Percentiles rank a stretch among this genome's conserved stretches.
Conservation (phyloP, 92 coral and sea anemone species). For the Phenganax stokvisi region DNA sequence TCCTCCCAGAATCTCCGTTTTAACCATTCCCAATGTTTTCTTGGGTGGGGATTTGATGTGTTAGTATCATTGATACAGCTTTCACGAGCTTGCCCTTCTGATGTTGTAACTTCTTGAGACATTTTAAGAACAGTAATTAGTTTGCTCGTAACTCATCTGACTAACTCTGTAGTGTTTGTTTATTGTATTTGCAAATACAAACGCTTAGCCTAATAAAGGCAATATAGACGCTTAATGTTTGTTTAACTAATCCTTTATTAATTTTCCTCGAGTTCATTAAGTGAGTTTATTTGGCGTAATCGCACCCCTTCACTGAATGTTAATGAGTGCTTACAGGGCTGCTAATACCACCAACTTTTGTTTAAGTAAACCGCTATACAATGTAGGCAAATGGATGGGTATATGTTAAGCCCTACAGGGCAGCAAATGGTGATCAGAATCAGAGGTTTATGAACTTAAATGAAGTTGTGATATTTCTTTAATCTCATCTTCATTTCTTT, state of each 20-base stretch:
- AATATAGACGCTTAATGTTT: not conserved
- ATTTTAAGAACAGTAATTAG: constrained; percentile 16
- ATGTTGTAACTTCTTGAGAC: constrained; percentile 8
- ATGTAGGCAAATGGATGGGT: no score
- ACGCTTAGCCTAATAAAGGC: constrained; percentile 19
- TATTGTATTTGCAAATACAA: constrained; percentile 1
- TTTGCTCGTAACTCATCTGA: not conserved
- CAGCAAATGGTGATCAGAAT: not conserved
- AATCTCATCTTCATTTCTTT: not conserved
- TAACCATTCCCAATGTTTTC: constrained; percentile 32
- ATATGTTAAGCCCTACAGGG: no score
- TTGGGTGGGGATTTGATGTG: constrained; percentile 2
- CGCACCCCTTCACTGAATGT: not conserved
- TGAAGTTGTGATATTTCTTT: no score
- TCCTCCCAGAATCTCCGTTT: constrained; percentile 14
- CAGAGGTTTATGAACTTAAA: not conserved
- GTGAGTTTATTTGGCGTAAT: no score
- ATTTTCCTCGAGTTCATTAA: constrained; percentile 14
- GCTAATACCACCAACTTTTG: no score
- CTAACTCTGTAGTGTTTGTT: not conserved
- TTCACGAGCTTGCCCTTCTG: not conserved
- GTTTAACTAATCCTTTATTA: constrained; percentile 2
- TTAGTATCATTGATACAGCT: not conserved
- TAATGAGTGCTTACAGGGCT: not conserved
- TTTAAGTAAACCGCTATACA: no score